These are phyloP conservation scores for Drosophila biarmipes DNA, from an alignment of 1,140 invertebrate species.

Conservation along the genomic window DNA sequence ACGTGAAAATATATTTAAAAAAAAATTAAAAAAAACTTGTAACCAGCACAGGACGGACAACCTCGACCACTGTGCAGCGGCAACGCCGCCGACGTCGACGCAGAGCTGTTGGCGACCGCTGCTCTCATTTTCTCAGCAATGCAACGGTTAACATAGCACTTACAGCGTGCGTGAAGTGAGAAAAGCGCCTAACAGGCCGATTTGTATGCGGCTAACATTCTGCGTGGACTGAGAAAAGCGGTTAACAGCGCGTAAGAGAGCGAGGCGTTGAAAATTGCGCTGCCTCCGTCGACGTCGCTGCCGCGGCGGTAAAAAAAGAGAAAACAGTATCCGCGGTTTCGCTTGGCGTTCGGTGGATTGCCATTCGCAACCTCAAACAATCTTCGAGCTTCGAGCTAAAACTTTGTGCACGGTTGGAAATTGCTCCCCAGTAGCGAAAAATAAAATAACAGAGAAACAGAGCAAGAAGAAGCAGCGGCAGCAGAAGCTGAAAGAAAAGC, in stretches of 20 bases:
- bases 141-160: background rate
- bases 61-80: background rate
- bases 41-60: too few species aligned
- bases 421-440: conserved; percentile 30
- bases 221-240: conserved; percentile 3
- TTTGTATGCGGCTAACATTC: background rate
- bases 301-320: background rate
- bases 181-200: background rate
- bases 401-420: conserved; percentile 76
- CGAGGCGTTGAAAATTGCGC: background rate
- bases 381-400: conserved; percentile 18
- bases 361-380: conserved; percentile 48
- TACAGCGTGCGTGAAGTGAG: conserved; percentile 4
- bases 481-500: conserved; percentile 48
- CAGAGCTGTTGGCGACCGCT: background rate
- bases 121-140: conserved; percentile 46
- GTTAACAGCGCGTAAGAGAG: conserved; percentile 2
- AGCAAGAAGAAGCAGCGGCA: conserved; percentile 16
- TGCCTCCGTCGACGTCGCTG: conserved; percentile 3
- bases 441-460: conserved; percentile 23
- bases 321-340: conserved; percentile 10
- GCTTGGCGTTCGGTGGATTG: conserved; percentile 15
- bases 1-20: too few species aligned
- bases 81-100: background rate
- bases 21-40: too few species aligned